Base-by-base conservation (phyloP, 2,797 vertebrate genomes). In the Nyctibius grandis region DNA sequence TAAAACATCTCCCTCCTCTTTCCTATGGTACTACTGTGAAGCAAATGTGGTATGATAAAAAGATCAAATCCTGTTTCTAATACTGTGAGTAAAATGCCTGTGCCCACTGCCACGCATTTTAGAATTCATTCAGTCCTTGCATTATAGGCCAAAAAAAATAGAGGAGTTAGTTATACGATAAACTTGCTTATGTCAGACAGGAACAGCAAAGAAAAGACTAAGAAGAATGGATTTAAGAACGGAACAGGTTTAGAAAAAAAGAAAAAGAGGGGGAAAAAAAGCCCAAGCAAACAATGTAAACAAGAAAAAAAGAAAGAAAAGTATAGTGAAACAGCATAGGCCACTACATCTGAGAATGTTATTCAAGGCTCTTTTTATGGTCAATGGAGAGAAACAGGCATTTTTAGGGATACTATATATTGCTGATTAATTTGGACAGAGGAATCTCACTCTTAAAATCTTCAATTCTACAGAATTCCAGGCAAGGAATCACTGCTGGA, bases 281-380 rank as follows among this genome's bases (percentile, higher is more conserved):
- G 1, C 1, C 6, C 7, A 29, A 84, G 5, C 3, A 72, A 89
- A 44, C 1, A 1, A 47, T 26, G 6, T 17, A 34, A 74, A 51
- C 15, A 72, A 40, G 7, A 5, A 23, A 5, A 53, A 44, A 31
- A 50, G 29, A 67, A 79, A n/a, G 12, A 48, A 77, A 67, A 22
- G 5, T 4, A 6, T 26, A 50, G 19, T 20, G 22, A 67, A 51
- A 47, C 7, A 70, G 15, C 15, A 51, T 4, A 68, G 11, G 11
- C 5, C 15, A 22, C 18, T 53, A 26, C 5, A 79, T 9, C 6
- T n/a, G 20, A 45, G 11, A 9, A 5, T 33, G 50, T n/a, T 47
- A 34, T 60, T 76, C 18, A 40, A 57, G 22, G 13, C 1, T 63
- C 15, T 34, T 3, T 45, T 53, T 57, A 69, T 17, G 8, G 25